Conservation (phyloP, 23 tunicate genomes). For the Halocynthia roretzi region DNA sequence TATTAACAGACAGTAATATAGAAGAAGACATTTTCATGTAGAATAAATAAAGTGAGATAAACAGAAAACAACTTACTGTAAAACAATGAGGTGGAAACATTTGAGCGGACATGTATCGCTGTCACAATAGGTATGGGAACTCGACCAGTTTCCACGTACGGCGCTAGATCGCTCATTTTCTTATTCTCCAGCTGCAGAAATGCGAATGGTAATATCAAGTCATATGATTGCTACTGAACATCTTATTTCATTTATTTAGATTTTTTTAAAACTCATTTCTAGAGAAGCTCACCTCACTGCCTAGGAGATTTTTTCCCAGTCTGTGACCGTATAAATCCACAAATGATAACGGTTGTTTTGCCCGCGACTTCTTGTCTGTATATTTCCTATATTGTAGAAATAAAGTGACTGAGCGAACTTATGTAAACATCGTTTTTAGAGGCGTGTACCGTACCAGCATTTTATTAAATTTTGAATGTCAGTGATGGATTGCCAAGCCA, state of each 20-base stretch:
- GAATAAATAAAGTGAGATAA: too few species aligned
- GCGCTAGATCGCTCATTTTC: slow-evolving; percentile 19
- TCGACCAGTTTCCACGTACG: slow-evolving; percentile 13
- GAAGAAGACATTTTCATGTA: too few species aligned
- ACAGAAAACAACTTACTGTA: not conserved
- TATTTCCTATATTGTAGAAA: slow-evolving; percentile 3
- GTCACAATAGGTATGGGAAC: slow-evolving; percentile 20
- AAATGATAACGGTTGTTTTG: slow-evolving; percentile 34
- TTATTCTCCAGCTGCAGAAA: not conserved
- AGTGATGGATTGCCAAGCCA: not conserved
- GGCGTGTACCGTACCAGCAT: not conserved
- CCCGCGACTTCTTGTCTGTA: not conserved
- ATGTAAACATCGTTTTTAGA: not conserved
- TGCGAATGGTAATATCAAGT: too few species aligned
- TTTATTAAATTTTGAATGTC: slow-evolving; percentile 8
- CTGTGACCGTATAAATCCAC: slow-evolving; percentile 51
- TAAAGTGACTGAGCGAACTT: not conserved
- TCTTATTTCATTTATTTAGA: not conserved
- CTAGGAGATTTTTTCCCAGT: slow-evolving; percentile 33
- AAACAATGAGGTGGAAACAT: slow-evolving; percentile 5
- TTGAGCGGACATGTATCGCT: slow-evolving; percentile 2
- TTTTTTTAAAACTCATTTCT: not conserved
- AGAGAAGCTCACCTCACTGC: slow-evolving; percentile 17
- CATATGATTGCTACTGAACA: too few species aligned
- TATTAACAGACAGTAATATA: too few species aligned